phyloP scores from a whole-genome alignment of 2,113 vertebrate genomes.

The Oncorhynchus gorbuscha region DNA sequence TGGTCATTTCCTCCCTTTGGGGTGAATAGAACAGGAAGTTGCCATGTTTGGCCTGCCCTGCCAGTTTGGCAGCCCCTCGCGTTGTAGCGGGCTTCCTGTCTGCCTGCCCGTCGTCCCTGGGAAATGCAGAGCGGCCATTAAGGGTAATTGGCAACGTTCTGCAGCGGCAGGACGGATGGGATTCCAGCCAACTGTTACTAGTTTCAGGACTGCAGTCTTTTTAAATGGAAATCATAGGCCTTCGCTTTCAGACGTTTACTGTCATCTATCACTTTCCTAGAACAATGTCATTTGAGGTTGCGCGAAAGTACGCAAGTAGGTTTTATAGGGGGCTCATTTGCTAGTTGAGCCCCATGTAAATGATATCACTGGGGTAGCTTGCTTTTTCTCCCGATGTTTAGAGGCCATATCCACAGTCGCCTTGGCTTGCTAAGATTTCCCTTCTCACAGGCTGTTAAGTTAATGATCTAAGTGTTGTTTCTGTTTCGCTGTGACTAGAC shows the following conservation, averaged over 20 bases:
- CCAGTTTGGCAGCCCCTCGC: conserved; percentile 56
- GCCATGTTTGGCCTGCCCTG: conserved; percentile 58
- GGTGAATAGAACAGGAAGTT: conserved; percentile 67
- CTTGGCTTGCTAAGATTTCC: conserved; percentile 34
- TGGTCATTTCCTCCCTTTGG: conserved; percentile 60
- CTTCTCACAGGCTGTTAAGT: conserved; percentile 50
- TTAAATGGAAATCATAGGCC: conserved; percentile 65
- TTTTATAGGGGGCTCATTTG: conserved; percentile 53
- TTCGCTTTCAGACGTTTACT: conserved; percentile 35
- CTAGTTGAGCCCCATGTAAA: conserved; percentile 58
- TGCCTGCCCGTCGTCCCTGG: conserved; percentile 43
- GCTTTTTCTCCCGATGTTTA: conserved; percentile 52
- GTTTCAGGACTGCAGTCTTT: conserved; percentile 60
- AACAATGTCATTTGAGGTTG: conserved; percentile 59
- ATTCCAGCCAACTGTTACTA: conserved; percentile 59
- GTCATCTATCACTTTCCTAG: conserved; percentile 54
- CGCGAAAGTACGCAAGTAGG: conserved; percentile 53
- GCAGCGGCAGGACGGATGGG: background rate
- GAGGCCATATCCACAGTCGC: conserved; percentile 44
- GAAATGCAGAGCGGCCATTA: conserved; percentile 69
- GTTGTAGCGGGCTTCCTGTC: conserved; percentile 72
- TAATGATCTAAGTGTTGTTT: conserved; percentile 9
- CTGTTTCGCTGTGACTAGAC: conserved; percentile 27
- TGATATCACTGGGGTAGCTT: conserved; percentile 60
- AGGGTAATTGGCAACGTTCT: conserved; percentile 60